A percentile compares a stretch with the other conserved stretches of the same genome.
Conservation (phyloP, 2,888 invertebrate genomes). For the Dicyrtoma fusca region DNA sequence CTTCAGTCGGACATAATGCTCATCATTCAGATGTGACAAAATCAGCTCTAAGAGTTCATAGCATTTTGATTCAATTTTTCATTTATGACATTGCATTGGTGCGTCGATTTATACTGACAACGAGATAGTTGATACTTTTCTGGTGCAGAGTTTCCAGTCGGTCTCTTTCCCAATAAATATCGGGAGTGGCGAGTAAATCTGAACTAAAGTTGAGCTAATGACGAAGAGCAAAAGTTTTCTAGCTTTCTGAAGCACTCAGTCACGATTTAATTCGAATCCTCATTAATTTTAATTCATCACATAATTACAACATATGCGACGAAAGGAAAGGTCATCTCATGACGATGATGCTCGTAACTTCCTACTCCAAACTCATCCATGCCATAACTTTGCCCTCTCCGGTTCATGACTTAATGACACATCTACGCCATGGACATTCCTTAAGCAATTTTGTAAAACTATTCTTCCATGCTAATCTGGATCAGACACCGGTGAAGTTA, state of each 20-base stretch:
- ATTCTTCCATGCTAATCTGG: no score
- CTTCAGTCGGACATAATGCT: constrained; percentile 89
- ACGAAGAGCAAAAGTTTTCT: constrained; percentile 87
- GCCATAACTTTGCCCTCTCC: constrained; percentile 31
- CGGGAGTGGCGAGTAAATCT: constrained; percentile 91
- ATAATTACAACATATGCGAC: no score
- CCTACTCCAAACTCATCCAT: constrained; percentile 38
- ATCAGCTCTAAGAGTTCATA: constrained; percentile 87
- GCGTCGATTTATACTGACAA: constrained; percentile 78
- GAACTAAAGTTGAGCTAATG: constrained; percentile 92
- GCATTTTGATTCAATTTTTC: constrained; percentile 93
- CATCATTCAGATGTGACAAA: constrained; percentile 85
- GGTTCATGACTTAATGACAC: constrained; percentile 8
- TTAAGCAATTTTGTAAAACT: no score
- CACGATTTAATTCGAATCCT: constrained; percentile 70
- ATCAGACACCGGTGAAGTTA: no score
- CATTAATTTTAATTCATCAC: constrained; percentile 78
- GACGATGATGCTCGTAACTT: constrained; percentile 37
- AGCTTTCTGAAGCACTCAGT: constrained; percentile 74
- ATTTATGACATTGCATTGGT: constrained; percentile 93
- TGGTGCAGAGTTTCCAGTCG: constrained; percentile 82
- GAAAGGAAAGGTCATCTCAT: constrained; percentile 61
- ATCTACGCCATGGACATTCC: no score
- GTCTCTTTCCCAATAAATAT: constrained; percentile 98
- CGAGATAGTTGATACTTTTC: constrained; percentile 79